Evolutionary conservation across 1,140 invertebrate genomes (phyloP).

Genomic region (Papilio machaon): DNA sequence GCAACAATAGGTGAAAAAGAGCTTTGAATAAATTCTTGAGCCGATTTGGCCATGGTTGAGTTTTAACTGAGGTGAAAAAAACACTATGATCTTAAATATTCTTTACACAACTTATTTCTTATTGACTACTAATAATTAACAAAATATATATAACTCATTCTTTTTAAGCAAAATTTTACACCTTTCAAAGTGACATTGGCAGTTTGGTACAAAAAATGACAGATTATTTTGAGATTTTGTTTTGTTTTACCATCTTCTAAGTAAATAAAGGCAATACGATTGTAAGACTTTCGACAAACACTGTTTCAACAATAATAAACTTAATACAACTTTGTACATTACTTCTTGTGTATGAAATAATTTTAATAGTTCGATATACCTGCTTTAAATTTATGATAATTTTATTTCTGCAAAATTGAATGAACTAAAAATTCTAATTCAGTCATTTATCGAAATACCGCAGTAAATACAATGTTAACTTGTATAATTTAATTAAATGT

Average conservation of each 20-base stretch:
- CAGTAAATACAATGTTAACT: no score
- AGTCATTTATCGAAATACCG: no score
- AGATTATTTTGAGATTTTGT: no score
- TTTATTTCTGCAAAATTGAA: no score
- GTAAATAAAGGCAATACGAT: no score
- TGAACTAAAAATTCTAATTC: no score
- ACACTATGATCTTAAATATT: not conserved
- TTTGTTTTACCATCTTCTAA: no score
- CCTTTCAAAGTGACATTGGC: not conserved
- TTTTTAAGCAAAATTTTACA: not conserved
- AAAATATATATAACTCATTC: not conserved
- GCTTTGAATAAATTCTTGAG: conserved; percentile 94
- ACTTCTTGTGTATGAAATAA: not conserved
- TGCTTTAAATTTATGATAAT: no score
- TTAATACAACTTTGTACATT: no score
- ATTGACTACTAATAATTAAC: conserved; percentile 1
- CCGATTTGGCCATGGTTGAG: conserved; percentile 84
- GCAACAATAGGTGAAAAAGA: conserved; percentile 95
- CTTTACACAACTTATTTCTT: conserved; percentile 1
- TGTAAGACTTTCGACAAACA: no score
- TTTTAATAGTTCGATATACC: conserved; percentile 8
- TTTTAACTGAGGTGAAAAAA: not conserved
- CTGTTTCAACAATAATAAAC: no score
- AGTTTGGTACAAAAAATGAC: not conserved
- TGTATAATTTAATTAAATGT: no score